These are phyloP conservation scores for Amphimedon queenslandica DNA, from an alignment of 37 sponge, comb jelly and placozoan species.

Conservation along the genomic window DNA sequence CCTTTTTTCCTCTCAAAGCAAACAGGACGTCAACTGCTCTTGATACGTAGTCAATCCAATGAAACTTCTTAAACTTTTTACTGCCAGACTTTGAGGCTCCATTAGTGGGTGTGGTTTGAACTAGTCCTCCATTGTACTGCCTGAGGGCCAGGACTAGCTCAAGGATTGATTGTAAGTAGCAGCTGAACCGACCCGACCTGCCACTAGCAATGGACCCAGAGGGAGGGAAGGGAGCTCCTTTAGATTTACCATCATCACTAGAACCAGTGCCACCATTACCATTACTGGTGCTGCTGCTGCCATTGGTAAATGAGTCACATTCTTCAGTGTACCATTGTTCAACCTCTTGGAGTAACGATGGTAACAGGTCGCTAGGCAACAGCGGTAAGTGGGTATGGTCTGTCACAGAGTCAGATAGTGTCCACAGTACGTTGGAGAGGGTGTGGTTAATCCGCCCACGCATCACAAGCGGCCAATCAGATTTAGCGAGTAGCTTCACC, in stretches of 20 bases:
- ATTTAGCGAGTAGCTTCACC: constrained; percentile 11
- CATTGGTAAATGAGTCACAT: background rate
- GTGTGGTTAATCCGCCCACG: constrained; percentile 60
- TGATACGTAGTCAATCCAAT: constrained; percentile 31
- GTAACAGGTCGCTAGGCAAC: background rate
- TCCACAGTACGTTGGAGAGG: constrained; percentile 51
- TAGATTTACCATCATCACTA: background rate
- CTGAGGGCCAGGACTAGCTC: constrained; percentile 51
- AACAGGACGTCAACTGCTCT: constrained; percentile 10
- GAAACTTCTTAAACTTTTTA: constrained; percentile 9
- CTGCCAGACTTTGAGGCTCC: background rate
- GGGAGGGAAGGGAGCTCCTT: background rate
- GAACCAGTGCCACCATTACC: background rate
- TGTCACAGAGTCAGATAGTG: constrained; percentile 13
- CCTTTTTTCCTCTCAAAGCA: background rate
- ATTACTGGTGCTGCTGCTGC: background rate
- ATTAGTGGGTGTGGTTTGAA: background rate
- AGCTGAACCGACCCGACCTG: constrained; percentile 69
- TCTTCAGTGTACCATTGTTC: background rate
- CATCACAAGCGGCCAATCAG: constrained; percentile 25
- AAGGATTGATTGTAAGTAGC: constrained; percentile 72
- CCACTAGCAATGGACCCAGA: constrained; percentile 41
- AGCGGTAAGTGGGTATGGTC: background rate
- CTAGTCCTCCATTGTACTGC: background rate
- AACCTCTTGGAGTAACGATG: background rate